phyloP scores from a whole-genome alignment of 2,113 vertebrate genomes.

The Arizona elegans region DNA sequence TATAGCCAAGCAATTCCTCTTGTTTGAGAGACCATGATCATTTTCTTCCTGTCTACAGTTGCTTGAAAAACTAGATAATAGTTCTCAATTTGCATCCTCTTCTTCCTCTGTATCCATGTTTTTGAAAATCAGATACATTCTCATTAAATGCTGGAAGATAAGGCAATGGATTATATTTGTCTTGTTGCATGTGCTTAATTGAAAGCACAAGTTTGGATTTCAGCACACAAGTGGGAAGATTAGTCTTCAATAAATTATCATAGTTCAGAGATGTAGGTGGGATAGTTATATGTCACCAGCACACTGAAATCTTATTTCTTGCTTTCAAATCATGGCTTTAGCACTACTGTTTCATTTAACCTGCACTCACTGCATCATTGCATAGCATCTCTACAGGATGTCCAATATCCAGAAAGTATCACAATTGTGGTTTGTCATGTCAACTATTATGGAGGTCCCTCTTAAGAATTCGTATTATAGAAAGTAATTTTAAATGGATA shows the following conservation, averaged over 20 bases:
- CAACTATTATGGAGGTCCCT: not conserved
- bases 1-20: conserved; percentile 13
- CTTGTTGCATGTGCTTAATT: not conserved
- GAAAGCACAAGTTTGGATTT: not conserved
- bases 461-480: not conserved
- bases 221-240: not conserved
- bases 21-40: not conserved
- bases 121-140: not conserved
- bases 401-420: not conserved
- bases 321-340: not conserved
- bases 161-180: conserved; percentile 1
- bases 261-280: not conserved
- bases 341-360: not conserved
- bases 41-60: conserved; percentile 8
- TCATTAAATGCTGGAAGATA: not conserved
- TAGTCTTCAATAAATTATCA: conserved; percentile 20
- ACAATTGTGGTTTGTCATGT: not conserved
- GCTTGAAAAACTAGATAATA: not conserved
- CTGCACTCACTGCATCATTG: not conserved
- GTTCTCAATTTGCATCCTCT: not conserved
- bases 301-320: not conserved
- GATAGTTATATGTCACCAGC: not conserved
- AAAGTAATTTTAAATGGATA: not conserved
- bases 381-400: not conserved
- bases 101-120: not conserved